These are phyloP conservation scores for Hyposoter dolosus DNA, from an alignment of 2,888 invertebrate species.

Conservation along the genomic window DNA sequence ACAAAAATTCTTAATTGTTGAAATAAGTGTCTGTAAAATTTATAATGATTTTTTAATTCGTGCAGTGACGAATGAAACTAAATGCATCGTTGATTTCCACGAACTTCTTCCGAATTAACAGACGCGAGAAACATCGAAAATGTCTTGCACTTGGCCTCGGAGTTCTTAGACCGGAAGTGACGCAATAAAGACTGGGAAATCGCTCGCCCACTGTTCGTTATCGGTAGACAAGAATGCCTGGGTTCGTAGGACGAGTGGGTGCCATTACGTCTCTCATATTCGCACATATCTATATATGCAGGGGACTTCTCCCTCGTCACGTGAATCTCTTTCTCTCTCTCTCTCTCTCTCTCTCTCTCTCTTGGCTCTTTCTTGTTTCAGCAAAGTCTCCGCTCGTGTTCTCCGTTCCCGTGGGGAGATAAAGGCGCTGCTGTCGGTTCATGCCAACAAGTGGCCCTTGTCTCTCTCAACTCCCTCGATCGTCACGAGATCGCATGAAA, in stretches of 20 bases:
- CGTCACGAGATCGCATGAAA: slow-evolving; percentile 45
- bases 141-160: slow-evolving; percentile 29
- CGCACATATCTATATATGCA: background rate
- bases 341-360: slow-evolving; percentile 49
- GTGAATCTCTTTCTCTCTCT: slow-evolving; percentile 58
- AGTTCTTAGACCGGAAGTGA: slow-evolving; percentile 61
- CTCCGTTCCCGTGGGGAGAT: slow-evolving; percentile 43
- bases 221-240: slow-evolving; percentile 58
- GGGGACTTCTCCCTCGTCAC: slow-evolving; percentile 48
- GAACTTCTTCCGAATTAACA: background rate
- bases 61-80: too few relatives aligned
- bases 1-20: background rate
- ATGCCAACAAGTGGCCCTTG: slow-evolving; percentile 71
- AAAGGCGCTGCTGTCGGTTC: slow-evolving; percentile 56
- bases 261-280: slow-evolving; percentile 11
- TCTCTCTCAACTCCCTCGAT: slow-evolving; percentile 63
- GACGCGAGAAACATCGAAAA: background rate
- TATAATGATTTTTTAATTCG: background rate
- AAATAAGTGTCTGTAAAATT: background rate
- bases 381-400: slow-evolving; percentile 34
- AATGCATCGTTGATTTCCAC: background rate
- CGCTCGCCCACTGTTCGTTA: slow-evolving; percentile 55
- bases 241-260: slow-evolving; percentile 44
- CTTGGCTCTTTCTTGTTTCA: slow-evolving; percentile 10
- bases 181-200: slow-evolving; percentile 50